Conservation (phyloP, 2,888 invertebrate genomes). For the Caenorhabditis plicata region DNA sequence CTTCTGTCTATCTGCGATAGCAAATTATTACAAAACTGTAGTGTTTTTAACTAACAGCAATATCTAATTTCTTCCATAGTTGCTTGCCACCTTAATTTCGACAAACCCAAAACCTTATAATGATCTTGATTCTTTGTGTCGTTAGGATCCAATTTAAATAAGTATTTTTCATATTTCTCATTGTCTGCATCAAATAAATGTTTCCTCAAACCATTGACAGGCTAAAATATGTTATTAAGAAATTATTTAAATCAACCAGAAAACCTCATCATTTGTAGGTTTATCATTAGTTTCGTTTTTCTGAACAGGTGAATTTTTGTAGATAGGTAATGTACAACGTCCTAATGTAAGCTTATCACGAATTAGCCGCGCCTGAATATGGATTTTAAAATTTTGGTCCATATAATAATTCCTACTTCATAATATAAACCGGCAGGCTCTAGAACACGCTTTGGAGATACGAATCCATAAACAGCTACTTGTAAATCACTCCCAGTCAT, state of each 20-base stretch:
- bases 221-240: too few species aligned
- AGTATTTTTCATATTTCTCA: constrained; percentile 56
- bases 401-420: constrained; percentile 33
- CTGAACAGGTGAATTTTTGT: constrained; percentile 25
- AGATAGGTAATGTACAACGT: constrained; percentile 49
- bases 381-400: neutral
- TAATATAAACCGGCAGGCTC: constrained; percentile 57
- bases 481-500: constrained; percentile 31
- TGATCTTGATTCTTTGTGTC: constrained; percentile 77
- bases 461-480: constrained; percentile 55
- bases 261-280: constrained; percentile 8
- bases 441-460: constrained; percentile 18
- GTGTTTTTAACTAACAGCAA: constrained; percentile 78
- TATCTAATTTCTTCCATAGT: constrained; percentile 89
- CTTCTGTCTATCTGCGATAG: constrained; percentile 75
- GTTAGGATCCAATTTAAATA: constrained; percentile 52
- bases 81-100: constrained; percentile 80
- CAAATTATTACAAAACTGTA: too few species aligned
- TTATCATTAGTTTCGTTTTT: constrained; percentile 6
- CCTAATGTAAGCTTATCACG: constrained; percentile 52
- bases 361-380: constrained; percentile 24
- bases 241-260: too few species aligned
- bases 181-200: constrained; percentile 58
- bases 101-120: constrained; percentile 86
- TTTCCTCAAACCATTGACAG: constrained; percentile 16